Percentiles rank a stretch among this genome's conserved stretches.
phyloP scores from a whole-genome alignment of 1,140 invertebrate species.

The Micrasema minimum region DNA sequence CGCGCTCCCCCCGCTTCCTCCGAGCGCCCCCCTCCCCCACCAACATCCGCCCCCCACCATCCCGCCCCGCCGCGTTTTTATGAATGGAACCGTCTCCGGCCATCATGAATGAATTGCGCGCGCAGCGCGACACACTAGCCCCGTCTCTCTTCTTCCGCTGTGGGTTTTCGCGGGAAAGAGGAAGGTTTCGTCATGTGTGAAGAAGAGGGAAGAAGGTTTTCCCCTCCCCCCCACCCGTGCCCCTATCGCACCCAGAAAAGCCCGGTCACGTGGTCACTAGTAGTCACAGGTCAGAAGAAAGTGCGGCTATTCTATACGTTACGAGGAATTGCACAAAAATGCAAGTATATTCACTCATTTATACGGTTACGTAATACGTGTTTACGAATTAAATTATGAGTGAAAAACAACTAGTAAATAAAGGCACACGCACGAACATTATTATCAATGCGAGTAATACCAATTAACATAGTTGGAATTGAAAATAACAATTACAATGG shows the following conservation, averaged over 20 bases:
- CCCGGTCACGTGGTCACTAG: constrained; percentile 29
- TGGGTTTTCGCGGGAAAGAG: constrained; percentile 40
- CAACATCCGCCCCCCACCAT: constrained; percentile 1
- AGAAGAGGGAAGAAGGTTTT: neutral
- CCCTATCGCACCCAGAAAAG: constrained; percentile 29
- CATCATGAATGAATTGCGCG: constrained; percentile 52
- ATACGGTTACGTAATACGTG: constrained; percentile 5
- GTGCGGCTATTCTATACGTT: constrained; percentile 10
- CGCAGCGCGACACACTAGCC: constrained; percentile 37
- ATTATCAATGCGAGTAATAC: too few species aligned
- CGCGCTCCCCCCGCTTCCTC: constrained; percentile 17
- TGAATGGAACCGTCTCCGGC: constrained; percentile 48
- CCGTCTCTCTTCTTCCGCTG: constrained; percentile 35
- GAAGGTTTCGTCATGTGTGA: constrained; percentile 24
- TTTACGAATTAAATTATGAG: neutral
- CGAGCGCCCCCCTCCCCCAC: neutral
- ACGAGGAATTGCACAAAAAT: constrained; percentile 12
- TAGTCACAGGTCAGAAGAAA: constrained; percentile 13
- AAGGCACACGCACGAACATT: too few species aligned
- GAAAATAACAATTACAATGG: too few species aligned
- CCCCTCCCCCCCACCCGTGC: neutral
- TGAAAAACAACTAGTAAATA: neutral
- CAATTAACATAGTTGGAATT: too few species aligned
- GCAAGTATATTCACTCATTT: constrained; percentile 8
- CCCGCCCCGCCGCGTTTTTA: constrained; percentile 41